These are phyloP conservation scores for Tarsius wallacei DNA, from an alignment of 2,797 vertebrate genomes.

Conservation along the genomic window DNA sequence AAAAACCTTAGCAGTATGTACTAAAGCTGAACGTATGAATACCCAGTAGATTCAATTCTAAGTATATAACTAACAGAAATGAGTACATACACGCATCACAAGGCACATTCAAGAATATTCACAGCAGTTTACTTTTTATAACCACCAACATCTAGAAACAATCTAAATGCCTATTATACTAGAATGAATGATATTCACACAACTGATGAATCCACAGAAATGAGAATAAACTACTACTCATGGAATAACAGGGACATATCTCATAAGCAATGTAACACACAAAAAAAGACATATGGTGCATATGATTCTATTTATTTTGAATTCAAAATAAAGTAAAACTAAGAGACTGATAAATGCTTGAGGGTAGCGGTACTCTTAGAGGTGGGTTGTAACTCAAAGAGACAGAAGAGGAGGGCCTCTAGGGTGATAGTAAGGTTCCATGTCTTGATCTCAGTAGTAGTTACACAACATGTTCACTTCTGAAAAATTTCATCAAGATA, in stretches of 20 bases:
- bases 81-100: neutral
- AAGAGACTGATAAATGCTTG: neutral
- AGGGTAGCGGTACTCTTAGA: neutral
- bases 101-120: constrained; percentile 30
- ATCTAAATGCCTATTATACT: neutral
- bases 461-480: constrained; percentile 5
- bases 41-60: constrained; percentile 40
- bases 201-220: constrained; percentile 54
- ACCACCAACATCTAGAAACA: constrained; percentile 34
- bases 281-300: neutral
- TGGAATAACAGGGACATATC: neutral
- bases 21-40: neutral
- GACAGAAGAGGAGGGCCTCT: neutral
- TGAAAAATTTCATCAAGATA: constrained; percentile 18
- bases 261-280: constrained; percentile 61
- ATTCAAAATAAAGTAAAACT: constrained; percentile 49
- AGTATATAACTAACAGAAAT: constrained; percentile 3
- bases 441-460: neutral
- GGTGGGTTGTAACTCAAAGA: neutral
- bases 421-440: neutral
- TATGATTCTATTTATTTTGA: constrained; percentile 9
- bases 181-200: constrained; percentile 17
- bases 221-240: constrained; percentile 48
- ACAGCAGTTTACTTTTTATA: constrained; percentile 10
- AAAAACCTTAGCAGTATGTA: neutral